Conservation (phyloP, 2,113 vertebrate species). For the Calyptomena viridis region DNA sequence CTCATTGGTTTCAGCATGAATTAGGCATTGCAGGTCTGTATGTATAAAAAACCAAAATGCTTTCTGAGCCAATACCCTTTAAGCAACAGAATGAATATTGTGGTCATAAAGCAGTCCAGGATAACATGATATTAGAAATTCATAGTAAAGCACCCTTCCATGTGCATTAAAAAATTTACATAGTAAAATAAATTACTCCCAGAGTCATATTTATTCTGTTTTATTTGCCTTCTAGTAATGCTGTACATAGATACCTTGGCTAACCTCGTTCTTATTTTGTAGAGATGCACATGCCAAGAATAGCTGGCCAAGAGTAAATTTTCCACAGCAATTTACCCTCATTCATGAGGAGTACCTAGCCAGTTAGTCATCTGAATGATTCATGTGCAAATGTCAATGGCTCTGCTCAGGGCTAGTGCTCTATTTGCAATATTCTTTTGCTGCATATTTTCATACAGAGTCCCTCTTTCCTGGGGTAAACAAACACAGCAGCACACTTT, state of each 20-base stretch:
- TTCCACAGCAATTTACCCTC: not conserved
- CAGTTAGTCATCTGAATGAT: not conserved
- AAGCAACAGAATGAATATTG: not conserved
- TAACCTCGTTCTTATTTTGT: conserved; percentile 17
- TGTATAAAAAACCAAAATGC: not conserved
- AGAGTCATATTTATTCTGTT: not conserved
- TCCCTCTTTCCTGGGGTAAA: not conserved
- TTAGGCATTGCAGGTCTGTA: not conserved
- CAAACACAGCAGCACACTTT: not conserved
- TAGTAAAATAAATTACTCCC: not conserved
- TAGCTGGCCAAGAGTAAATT: conserved; percentile 27
- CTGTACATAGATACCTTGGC: not conserved
- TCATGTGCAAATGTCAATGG: not conserved
- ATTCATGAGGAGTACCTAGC: not conserved
- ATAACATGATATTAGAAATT: not conserved
- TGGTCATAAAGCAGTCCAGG: not conserved
- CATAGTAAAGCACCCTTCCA: not conserved
- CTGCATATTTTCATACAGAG: not conserved
- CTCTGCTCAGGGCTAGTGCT: not conserved
- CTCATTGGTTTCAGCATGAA: not conserved
- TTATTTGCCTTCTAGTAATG: not conserved
- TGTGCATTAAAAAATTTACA: not conserved
- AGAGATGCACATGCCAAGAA: not conserved
- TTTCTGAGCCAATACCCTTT: not conserved
- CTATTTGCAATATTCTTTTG: not conserved